Base-by-base conservation (phyloP, 2,888 invertebrate genomes). In the Orchesella flavescens region DNA sequence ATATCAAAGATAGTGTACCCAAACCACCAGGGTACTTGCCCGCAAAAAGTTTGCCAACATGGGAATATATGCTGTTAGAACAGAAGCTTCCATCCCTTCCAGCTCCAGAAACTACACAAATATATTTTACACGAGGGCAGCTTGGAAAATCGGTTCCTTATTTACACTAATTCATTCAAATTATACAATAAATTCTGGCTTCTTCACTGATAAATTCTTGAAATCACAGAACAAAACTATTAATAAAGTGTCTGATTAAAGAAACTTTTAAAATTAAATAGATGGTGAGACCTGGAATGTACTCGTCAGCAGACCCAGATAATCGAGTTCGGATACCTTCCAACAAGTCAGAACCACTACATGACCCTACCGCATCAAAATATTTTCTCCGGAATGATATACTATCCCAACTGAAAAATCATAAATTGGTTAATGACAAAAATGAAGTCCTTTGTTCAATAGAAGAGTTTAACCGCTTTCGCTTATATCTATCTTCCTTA, bases 391-490 rank as follows among this genome's bases (percentile, higher is more conserved):
- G 34, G 34, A 34, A 34, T 34, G 34, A 34, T 7, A 10, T 4
- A 24, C 49, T n/a, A 63, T 89, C 90, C 87, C 90, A 92, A 43
- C 90, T 93, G 90, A 91, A 91, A 59, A 84, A 89, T 13, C 91
- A 92, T 4, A 93, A 93, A 0, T 92, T 91, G 87, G 92, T 93
- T 84, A 93, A 93, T 0, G 90, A 91, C 17, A 91, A 93, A 23
- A 92, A 92, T 1, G 91, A 93, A 74, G 93, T 93, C 0, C 92
- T 93, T 0, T 94, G 94, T 89, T 92, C 92, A 1, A 89, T 93
- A 19, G 92, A 92, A 84, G 93, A 93, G 87, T 93, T 93, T 89
- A 94, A 93, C 89, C 91, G 92, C 85, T 93, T 93, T 90, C 91
- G 93, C 76, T 92, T 92, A 86, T 93, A 92, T 86, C 89, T 93